phyloP scores from a whole-genome alignment of 2,797 vertebrate genomes.

The Tangara arthus region DNA sequence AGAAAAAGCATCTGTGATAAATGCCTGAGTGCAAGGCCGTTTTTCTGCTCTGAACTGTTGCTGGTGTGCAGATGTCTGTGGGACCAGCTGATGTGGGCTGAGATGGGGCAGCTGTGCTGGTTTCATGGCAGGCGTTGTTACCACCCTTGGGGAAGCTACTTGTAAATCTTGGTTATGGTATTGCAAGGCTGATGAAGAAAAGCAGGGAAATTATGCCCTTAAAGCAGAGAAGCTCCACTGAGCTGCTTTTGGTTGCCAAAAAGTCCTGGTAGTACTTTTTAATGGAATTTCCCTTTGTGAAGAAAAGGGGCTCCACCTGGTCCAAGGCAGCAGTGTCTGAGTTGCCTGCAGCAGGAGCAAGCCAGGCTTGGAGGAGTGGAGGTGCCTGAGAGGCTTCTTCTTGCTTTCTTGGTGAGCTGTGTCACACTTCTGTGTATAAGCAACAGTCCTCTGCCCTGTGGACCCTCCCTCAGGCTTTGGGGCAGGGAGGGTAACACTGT shows the following conservation, averaged over 20 bases:
- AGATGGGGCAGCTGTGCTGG: background rate
- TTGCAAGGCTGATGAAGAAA: background rate
- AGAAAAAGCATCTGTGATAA: conserved; percentile 29
- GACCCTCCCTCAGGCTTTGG: background rate
- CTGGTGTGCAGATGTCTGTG: background rate
- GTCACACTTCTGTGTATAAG: background rate
- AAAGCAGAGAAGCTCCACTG: background rate
- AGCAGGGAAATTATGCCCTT: background rate
- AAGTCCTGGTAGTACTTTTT: background rate
- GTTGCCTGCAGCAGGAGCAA: background rate
- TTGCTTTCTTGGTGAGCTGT: background rate
- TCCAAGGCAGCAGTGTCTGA: background rate
- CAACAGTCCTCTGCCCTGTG: background rate
- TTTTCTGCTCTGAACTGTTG: background rate
- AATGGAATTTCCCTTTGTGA: background rate
- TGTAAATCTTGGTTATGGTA: background rate
- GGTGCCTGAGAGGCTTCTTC: background rate
- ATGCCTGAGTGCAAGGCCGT: background rate
- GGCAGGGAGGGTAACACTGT: background rate
- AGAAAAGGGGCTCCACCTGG: background rate
- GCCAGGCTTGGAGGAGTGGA: background rate
- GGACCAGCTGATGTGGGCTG: background rate
- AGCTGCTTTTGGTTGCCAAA: background rate
- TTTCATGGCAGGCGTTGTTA: background rate
- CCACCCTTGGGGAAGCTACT: background rate